phyloP scores from a whole-genome alignment of 2,797 vertebrate genomes.

The Pygocentrus nattereri region DNA sequence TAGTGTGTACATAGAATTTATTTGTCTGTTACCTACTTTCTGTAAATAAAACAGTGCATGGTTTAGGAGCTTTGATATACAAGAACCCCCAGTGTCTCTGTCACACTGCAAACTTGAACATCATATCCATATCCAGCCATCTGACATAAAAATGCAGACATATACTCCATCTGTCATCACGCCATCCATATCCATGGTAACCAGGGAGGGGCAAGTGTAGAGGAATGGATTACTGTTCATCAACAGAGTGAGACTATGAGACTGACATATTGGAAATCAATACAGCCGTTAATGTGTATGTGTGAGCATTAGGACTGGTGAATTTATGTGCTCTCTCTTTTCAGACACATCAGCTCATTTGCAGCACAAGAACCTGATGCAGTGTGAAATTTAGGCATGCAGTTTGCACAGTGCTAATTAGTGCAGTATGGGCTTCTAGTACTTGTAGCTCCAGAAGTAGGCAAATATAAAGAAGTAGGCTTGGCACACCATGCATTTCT shows the following conservation, averaged over 20 bases:
- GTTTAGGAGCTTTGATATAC: no score
- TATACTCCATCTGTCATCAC: neutral
- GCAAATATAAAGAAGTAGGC: neutral
- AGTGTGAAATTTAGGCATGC: neutral
- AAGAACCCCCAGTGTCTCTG: neutral
- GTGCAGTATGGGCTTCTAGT: neutral
- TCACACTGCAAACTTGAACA: neutral
- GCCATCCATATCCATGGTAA: slow-evolving; percentile 27
- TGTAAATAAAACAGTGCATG: no score
- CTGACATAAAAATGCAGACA: neutral
- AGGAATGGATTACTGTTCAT: neutral
- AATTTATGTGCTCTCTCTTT: no score
- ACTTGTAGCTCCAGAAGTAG: neutral
- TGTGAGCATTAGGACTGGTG: neutral
- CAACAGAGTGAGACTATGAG: slow-evolving; percentile 25
- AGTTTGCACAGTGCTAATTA: neutral
- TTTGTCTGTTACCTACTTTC: no score
- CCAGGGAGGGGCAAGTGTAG: neutral
- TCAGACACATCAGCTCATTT: slow-evolving; percentile 6
- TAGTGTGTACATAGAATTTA: no score
- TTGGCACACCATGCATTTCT: neutral
- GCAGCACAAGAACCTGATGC: neutral
- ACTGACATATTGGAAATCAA: slow-evolving; percentile 46
- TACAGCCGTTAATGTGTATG: slow-evolving; percentile 7
- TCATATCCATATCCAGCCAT: neutral